Base-by-base conservation (phyloP, 2,797 vertebrate genomes). In the Catharus ustulatus region DNA sequence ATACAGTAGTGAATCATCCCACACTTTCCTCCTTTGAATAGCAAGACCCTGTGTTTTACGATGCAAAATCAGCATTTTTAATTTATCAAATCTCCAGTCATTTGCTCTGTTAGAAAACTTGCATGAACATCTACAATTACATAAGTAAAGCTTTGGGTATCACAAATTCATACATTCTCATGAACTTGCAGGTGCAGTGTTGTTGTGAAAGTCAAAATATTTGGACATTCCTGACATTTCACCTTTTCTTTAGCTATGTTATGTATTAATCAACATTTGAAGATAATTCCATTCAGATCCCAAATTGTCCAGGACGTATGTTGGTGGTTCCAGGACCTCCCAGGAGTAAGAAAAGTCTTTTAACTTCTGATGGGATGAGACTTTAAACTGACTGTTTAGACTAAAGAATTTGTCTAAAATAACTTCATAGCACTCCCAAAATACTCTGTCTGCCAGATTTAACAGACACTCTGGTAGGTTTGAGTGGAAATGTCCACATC, bases 271-370 rank as follows among this genome's bases (percentile, higher is more conserved):
- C 52, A 83, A 26, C 57, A 77, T 85, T 84, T 93, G 72, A 87
- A 77, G 57, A 87, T 77, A 92, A 94, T 91, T 96, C 75, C 20
- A 58, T 89, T 91, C 91, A 91, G 91, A 93, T 89, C 75, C 52
- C 14, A 80, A 74, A 85, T 49, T 91, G 68, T 80, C 58, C 64
- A 91, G 82, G 26, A 93, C 42, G 75, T 87, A 93, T 83, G 84
- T 21, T 91, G 38, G 75, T 91, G 74, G 72, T 92, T 93, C 54
- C 8, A 23, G 57, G 89, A 95, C 89, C 92, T 95, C 94, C 91
- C 84, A 89, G 57, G 61, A 42, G 2, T 38, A 84, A 84, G 14
- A 93, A 17, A 73, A 89, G 51, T 84, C 84, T 94, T 87, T 85
- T 51, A 85, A 85, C 67, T 95, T 89, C 36, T 67, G 24, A 64